Conservation (phyloP, 2,888 invertebrate genomes). For the Marasmarcha lunaedactyla region DNA sequence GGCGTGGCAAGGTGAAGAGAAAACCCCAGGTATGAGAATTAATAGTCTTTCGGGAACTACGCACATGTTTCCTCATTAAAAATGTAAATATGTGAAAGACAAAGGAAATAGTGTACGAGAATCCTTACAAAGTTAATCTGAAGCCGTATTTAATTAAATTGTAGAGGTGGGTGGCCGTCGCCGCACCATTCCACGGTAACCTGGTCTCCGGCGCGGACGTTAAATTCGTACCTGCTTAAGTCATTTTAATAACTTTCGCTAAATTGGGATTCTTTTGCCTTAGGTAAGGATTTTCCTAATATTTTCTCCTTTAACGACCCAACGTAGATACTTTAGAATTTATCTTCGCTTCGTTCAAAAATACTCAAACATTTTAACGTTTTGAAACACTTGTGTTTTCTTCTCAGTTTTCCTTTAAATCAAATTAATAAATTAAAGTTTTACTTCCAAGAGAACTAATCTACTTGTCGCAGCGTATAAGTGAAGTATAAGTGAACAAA, state of each 20-base stretch:
- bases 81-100: slow-evolving; percentile 50
- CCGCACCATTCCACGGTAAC: slow-evolving; percentile 39
- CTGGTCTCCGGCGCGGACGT: slow-evolving; percentile 35
- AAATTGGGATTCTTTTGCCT: slow-evolving; percentile 11
- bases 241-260: slow-evolving; percentile 16
- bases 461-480: neutral
- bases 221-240: slow-evolving; percentile 18
- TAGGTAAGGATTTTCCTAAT: slow-evolving; percentile 14
- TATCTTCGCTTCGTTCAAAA: no score
- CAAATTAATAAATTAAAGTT: neutral
- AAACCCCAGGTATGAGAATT: slow-evolving; percentile 17
- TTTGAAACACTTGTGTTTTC: no score
- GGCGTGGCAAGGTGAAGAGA: neutral
- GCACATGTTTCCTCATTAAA: slow-evolving; percentile 3
- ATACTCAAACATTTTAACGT: no score
- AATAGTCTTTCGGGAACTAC: slow-evolving; percentile 2
- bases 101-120: slow-evolving; percentile 41
- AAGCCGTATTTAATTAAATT: slow-evolving; percentile 70
- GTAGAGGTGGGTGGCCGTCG: slow-evolving; percentile 42
- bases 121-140: slow-evolving; percentile 61
- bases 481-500: neutral
- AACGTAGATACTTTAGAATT: neutral
- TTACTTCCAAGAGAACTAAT: neutral
- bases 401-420: neutral
- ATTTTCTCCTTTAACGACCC: neutral